Conservation (phyloP, 2,888 invertebrate genomes). For the Acanthosepion esculentum region DNA sequence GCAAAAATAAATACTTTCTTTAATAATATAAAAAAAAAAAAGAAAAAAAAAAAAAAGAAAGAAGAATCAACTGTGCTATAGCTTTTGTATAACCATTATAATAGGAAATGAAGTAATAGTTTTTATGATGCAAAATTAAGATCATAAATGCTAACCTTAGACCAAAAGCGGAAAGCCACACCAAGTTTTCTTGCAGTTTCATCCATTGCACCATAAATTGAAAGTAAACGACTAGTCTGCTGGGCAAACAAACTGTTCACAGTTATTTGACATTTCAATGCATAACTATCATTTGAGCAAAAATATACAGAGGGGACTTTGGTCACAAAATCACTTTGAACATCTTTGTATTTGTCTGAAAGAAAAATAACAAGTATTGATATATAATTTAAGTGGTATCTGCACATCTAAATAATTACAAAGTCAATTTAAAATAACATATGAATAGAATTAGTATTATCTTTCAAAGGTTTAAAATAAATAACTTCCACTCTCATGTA, state of each 20-base stretch:
- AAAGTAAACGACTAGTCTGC: slow-evolving; percentile 77
- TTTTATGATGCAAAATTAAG: not conserved
- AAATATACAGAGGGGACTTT: slow-evolving; percentile 74
- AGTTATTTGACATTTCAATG: slow-evolving; percentile 68
- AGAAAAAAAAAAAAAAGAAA: no score
- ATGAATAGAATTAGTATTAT: no score
- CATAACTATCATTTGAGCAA: slow-evolving; percentile 61
- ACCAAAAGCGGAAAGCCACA: slow-evolving; percentile 74
- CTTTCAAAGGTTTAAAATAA: no score
- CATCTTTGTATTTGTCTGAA: slow-evolving; percentile 65
- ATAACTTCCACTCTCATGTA: no score
- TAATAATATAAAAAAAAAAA: no score
- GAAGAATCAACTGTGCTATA: no score
- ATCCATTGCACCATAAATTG: slow-evolving; percentile 77
- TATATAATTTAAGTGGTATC: not conserved
- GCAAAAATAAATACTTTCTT: no score
- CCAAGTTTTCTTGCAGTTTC: slow-evolving; percentile 76
- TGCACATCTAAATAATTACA: no score
- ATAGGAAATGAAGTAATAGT: not conserved
- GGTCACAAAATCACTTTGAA: slow-evolving; percentile 72
- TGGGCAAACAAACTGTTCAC: slow-evolving; percentile 74
- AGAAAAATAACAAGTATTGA: slow-evolving; percentile 41
- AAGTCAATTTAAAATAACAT: no score
- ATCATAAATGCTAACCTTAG: slow-evolving; percentile 70
- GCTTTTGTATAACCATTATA: no score